phyloP scores from a whole-genome alignment of 2,888 invertebrate genomes.

The Cremastinae sp. region DNA sequence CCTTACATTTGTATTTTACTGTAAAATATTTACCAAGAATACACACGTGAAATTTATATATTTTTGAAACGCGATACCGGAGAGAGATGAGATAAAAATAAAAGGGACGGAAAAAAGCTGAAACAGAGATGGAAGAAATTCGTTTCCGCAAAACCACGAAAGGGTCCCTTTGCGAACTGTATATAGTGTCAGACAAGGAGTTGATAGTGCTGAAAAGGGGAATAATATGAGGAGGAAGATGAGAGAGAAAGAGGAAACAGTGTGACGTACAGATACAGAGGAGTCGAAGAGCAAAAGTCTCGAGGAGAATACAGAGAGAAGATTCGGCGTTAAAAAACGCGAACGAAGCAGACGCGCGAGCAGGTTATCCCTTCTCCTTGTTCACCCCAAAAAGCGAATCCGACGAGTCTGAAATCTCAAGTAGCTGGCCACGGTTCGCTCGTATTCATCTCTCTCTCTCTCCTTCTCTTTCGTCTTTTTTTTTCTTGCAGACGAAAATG shows the following conservation, averaged over 20 bases:
- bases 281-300: conserved; percentile 25
- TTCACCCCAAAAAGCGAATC: conserved; percentile 66
- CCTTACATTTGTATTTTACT: too few species aligned
- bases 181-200: conserved; percentile 15
- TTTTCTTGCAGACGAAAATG: conserved; percentile 29
- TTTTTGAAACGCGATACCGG: neutral
- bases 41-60: too few species aligned
- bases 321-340: conserved; percentile 77
- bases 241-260: neutral
- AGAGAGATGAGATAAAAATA: conserved; percentile 16
- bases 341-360: conserved; percentile 75
- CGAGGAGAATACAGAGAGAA: conserved; percentile 58
- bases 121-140: conserved; percentile 54
- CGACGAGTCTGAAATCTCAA: conserved; percentile 75
- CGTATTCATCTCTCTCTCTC: conserved; percentile 9
- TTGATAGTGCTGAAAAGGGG: conserved; percentile 17
- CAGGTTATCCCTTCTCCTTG: conserved; percentile 65
- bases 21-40: too few species aligned
- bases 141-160: conserved; percentile 22
- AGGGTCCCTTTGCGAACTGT: conserved; percentile 8
- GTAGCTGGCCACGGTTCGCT: conserved; percentile 63
- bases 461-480: conserved; percentile 16
- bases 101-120: too few species aligned
- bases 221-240: neutral
- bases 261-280: conserved; percentile 13